Conservation (phyloP, 2,113 vertebrate species). For the Naja naja region DNA sequence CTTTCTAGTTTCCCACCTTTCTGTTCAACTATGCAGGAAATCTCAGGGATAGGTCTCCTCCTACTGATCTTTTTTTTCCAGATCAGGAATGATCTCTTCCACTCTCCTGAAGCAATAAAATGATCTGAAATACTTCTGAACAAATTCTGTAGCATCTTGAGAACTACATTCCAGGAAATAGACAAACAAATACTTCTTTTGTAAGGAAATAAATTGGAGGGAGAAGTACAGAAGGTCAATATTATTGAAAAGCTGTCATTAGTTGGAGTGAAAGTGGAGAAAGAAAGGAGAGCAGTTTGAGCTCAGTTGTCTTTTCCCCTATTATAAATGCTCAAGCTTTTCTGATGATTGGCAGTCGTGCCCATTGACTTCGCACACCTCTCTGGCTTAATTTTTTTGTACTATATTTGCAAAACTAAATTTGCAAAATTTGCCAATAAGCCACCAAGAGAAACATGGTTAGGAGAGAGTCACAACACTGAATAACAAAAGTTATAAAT, state of each 20-base stretch:
- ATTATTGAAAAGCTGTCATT: neutral
- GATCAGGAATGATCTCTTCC: neutral
- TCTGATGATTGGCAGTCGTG: too few relatives aligned
- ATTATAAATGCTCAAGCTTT: neutral
- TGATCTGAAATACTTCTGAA: neutral
- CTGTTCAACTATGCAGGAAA: neutral
- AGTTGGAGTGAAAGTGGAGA: neutral
- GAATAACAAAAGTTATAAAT: neutral
- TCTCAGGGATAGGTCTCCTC: neutral
- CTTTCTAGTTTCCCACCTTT: neutral
- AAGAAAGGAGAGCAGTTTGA: neutral
- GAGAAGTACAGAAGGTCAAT: neutral
- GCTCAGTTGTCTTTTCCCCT: neutral
- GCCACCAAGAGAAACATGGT: neutral
- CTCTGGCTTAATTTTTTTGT: neutral
- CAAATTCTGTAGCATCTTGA: neutral
- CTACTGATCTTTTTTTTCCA: neutral
- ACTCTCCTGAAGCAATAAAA: neutral
- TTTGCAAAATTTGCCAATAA: neutral
- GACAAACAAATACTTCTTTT: neutral
- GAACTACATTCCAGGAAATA: neutral
- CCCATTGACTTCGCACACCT: neutral
- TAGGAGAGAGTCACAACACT: neutral
- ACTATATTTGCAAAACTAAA: neutral
- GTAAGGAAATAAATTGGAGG: neutral